These are phyloP conservation scores for Coluber constrictor DNA, from an alignment of 2,797 vertebrate species.

Conservation along the genomic window DNA sequence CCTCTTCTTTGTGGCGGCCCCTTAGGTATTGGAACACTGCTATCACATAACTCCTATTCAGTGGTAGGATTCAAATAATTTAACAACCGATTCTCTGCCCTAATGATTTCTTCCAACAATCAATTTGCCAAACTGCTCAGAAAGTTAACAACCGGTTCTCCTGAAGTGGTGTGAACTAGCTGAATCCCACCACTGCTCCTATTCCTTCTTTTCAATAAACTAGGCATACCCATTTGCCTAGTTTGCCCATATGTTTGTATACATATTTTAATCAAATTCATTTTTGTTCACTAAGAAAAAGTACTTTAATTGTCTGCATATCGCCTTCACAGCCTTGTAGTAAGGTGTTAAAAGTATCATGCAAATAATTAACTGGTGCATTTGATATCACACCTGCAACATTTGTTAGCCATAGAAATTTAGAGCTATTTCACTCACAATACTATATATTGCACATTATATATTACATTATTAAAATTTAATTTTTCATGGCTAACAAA, in stretches of 20 bases:
- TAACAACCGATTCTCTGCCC: too few relatives aligned
- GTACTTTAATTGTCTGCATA: neutral
- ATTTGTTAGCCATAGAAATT: conserved; percentile 52
- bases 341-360: conserved; percentile 33
- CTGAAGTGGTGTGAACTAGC: too few relatives aligned
- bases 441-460: conserved; percentile 28
- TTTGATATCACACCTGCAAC: conserved; percentile 53
- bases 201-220: neutral
- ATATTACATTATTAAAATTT: conserved; percentile 32
- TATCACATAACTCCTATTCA: neutral
- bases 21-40: neutral
- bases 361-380: conserved; percentile 56
- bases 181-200: neutral
- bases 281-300: neutral
- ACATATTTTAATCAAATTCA: neutral
- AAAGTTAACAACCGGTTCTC: too few relatives aligned
- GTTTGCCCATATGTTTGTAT: neutral
- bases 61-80: too few relatives aligned
- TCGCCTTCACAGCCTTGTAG: conserved; percentile 31
- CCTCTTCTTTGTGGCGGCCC: neutral
- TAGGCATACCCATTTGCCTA: neutral
- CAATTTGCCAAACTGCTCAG: too few relatives aligned
- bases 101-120: too few relatives aligned
- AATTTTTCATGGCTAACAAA: conserved; percentile 57
- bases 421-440: conserved; percentile 26